phyloP scores from a whole-genome alignment of 2,888 invertebrate genomes.

The Ophion slaviceki region DNA sequence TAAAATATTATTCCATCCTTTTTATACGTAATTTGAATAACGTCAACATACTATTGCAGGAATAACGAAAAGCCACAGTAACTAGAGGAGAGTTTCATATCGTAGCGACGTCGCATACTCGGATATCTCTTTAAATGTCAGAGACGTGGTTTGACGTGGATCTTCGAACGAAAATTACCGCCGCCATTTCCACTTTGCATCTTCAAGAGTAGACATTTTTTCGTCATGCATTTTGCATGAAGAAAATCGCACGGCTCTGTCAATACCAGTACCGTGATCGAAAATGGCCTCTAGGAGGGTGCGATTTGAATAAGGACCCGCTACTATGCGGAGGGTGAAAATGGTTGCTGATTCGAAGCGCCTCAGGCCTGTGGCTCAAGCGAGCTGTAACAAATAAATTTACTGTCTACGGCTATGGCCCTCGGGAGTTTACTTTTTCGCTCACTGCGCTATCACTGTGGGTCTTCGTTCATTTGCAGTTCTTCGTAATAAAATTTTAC shows the following conservation, averaged over 20 bases:
- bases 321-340: conserved; percentile 61
- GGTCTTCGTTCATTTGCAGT: conserved; percentile 57
- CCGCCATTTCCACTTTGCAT: conserved; percentile 63
- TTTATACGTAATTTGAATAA: not conserved
- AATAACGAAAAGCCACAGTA: not conserved
- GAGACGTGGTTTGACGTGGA: conserved; percentile 44
- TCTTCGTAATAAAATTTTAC: conserved; percentile 34
- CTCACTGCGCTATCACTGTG: conserved; percentile 40
- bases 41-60: not conserved
- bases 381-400: conserved; percentile 78
- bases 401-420: conserved; percentile 58
- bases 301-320: conserved; percentile 78
- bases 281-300: conserved; percentile 79
- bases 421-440: conserved; percentile 41
- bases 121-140: conserved; percentile 59
- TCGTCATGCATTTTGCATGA: conserved; percentile 77
- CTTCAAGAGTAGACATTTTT: conserved; percentile 62
- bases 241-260: conserved; percentile 75
- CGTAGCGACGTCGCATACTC: not conserved
- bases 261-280: conserved; percentile 79
- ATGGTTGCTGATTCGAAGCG: conserved; percentile 60
- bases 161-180: conserved; percentile 63
- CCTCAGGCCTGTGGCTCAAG: conserved; percentile 70
- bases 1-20: not conserved
- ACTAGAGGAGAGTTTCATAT: not conserved